Conservation (phyloP, 2,797 vertebrate genomes). For the Esox masquinongy region DNA sequence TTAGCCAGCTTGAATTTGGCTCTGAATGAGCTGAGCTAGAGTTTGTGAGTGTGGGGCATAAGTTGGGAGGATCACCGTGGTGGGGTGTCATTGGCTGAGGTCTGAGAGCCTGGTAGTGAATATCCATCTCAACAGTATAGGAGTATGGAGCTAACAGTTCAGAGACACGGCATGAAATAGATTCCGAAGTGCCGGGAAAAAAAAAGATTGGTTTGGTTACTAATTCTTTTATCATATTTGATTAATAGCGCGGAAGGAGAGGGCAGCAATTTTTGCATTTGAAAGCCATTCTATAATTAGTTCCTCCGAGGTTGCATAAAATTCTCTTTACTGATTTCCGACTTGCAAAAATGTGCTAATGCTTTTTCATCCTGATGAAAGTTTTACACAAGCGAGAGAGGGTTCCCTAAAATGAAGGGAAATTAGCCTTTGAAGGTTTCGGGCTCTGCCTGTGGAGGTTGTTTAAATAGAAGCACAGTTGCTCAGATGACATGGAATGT, state of each 20-base stretch:
- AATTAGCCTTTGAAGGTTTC: slow-evolving; percentile 77
- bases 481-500: slow-evolving; percentile 34
- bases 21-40: slow-evolving; percentile 20
- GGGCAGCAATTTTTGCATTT: slow-evolving; percentile 63
- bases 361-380: slow-evolving; percentile 59
- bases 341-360: slow-evolving; percentile 48
- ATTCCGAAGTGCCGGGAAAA: slow-evolving; percentile 26
- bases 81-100: background rate
- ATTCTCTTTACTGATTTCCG: slow-evolving; percentile 60
- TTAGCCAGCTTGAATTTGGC: background rate
- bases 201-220: slow-evolving; percentile 49
- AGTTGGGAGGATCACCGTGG: background rate
- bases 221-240: slow-evolving; percentile 77
- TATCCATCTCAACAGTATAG: background rate
- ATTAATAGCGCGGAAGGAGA: slow-evolving; percentile 63
- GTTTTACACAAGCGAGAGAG: slow-evolving; percentile 58
- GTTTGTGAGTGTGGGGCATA: background rate
- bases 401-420: slow-evolving; percentile 66
- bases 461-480: slow-evolving; percentile 58
- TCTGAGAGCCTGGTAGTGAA: slow-evolving; percentile 4
- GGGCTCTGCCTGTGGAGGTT: slow-evolving; percentile 61
- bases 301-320: slow-evolving; percentile 74
- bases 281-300: slow-evolving; percentile 77
- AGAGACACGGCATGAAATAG: background rate
- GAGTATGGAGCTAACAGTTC: background rate